A percentile compares a stretch with the other conserved stretches of the same genome.
phyloP scores from a whole-genome alignment of 2,888 invertebrate species.

The Noctua fimbriata region DNA sequence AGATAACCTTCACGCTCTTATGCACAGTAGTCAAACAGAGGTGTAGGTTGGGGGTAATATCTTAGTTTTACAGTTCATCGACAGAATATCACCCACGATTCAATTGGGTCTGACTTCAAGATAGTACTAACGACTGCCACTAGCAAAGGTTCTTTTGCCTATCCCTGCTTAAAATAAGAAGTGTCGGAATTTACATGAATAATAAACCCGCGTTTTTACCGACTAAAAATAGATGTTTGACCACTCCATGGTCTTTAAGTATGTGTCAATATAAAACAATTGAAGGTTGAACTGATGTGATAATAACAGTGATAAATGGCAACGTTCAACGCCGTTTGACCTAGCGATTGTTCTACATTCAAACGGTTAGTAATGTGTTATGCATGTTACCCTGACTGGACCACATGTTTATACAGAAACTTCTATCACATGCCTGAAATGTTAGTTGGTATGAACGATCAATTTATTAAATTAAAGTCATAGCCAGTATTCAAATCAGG shows the following conservation, averaged over 20 bases:
- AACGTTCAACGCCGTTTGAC: background rate
- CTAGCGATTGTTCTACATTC: background rate
- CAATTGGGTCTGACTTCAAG: too few relatives aligned
- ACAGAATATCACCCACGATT: background rate
- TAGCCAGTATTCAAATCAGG: background rate
- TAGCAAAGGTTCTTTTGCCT: background rate
- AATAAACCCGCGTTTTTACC: background rate
- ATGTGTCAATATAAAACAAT: background rate
- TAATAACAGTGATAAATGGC: background rate
- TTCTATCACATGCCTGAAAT: background rate
- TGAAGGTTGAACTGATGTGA: background rate
- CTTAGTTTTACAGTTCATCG: background rate
- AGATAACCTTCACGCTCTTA: conserved; percentile 27
- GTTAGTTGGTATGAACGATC: background rate
- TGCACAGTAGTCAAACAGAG: background rate
- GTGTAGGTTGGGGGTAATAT: background rate
- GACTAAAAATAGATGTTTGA: background rate
- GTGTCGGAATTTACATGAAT: background rate
- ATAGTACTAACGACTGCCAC: background rate
- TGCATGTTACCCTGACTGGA: background rate
- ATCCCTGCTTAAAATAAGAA: background rate
- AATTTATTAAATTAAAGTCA: background rate
- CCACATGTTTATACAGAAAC: background rate
- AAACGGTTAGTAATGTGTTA: conserved; percentile 3
- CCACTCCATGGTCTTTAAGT: background rate